Evolutionary conservation across 2,113 vertebrate species (phyloP), one percentile per base, ranked within the genome.

Genomic region (Connochaetes taurinus): DNA sequence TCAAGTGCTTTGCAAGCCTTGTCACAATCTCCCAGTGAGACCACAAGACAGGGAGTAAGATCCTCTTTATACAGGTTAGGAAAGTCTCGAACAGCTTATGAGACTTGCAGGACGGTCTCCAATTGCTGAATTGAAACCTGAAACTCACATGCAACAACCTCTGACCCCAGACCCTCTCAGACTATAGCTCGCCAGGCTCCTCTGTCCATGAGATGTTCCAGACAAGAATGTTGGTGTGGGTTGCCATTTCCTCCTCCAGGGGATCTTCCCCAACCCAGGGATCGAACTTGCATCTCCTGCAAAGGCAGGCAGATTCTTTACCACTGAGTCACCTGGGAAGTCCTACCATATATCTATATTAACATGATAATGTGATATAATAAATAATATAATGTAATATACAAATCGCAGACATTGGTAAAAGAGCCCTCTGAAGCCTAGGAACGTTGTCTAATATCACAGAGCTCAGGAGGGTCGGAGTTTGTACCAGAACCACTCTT

Each of bases 21-120:
- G 82, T 82, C n/a, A 16, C 25, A 3, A 1, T 19, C 21, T 57
- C 31, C 14, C 4, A 9, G 0, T 2, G 2, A 15, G 45, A 8
- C 27, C 1, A 7, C 0, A 0, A 40, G 17, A 13, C 3, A n/a
- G 47, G 45, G 9, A 19, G 1, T 21, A 25, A 19, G 5, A 2
- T 17, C 58, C 29, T 91, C 40, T 53, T 47, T 2, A 4, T 19
- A 36, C 1, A 17, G 36, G 40, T 47, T 15, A 19, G 36, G 33
- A 74, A 57, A 6, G 11, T 19, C 76, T 50, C 6, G 9, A 60
- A 33, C 4, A 2, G 57, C 23, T n/a, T 10, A 43, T n/a, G 27
- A 81, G 25, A 19, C 19, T 1, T 13, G 5, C 4, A 45, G 11
- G 14, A 50, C 21, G 33, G 53, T 45, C 31, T 25, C 8, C 25